phyloP scores from a whole-genome alignment of 1,140 invertebrate genomes.

The Gryllus bimaculatus region DNA sequence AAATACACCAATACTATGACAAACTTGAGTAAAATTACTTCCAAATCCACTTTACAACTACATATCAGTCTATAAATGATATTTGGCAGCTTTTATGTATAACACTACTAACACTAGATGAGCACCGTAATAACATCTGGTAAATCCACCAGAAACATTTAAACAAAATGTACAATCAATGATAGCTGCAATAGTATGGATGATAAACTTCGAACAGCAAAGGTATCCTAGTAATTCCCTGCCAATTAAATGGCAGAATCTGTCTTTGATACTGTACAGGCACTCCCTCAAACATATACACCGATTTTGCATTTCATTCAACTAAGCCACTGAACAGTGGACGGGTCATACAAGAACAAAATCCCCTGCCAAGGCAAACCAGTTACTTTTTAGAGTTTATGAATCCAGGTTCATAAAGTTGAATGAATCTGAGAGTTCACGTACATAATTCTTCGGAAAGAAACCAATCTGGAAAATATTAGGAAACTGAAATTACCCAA shows the following conservation, averaged over 20 bases:
- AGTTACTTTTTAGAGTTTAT: neutral
- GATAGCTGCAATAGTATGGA: neutral
- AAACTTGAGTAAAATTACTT: neutral
- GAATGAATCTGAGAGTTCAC: constrained; percentile 8
- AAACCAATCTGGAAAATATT: constrained; percentile 42
- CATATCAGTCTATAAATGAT: neutral
- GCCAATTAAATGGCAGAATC: neutral
- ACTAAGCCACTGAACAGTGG: neutral
- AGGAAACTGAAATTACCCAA: neutral
- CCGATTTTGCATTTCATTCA: neutral
- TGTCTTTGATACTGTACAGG: neutral
- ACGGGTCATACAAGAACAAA: neutral
- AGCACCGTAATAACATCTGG: neutral
- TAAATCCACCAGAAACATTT: neutral
- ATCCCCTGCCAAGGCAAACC: too few species aligned
- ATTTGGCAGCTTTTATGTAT: neutral
- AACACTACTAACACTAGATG: neutral
- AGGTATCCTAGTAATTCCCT: neutral
- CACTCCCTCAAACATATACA: neutral
- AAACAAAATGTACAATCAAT: neutral
- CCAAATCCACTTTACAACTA: neutral
- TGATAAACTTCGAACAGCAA: neutral
- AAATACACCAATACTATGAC: neutral
- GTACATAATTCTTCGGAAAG: constrained; percentile 54
- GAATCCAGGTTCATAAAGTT: constrained; percentile 4